phyloP scores from a whole-genome alignment of 1,140 invertebrate genomes.

The Pomacea maculata region DNA sequence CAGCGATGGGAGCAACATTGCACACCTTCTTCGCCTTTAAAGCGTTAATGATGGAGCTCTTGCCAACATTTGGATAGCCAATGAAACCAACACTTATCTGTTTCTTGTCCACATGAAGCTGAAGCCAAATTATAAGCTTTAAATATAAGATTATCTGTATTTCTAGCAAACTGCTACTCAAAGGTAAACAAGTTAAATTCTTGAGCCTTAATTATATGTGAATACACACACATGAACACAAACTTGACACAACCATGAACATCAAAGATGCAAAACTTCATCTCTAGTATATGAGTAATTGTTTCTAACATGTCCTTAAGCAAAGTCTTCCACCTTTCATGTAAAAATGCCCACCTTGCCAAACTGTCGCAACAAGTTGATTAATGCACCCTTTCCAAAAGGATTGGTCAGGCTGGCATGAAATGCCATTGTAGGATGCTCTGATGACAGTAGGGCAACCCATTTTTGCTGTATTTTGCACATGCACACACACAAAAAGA shows the following conservation, averaged over 20 bases:
- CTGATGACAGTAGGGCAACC: conserved; percentile 90
- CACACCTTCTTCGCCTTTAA: conserved; percentile 77
- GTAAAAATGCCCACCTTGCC: conserved; percentile 74
- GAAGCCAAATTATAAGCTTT: conserved; percentile 15
- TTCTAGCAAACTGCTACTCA: background rate
- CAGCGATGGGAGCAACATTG: conserved; percentile 98
- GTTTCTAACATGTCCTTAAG: background rate
- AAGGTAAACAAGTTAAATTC: no score
- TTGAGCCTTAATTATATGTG: background rate
- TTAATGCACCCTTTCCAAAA: conserved; percentile 97
- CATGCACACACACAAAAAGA: no score
- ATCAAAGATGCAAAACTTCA: background rate
- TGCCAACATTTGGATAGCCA: conserved; percentile 99
- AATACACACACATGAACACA: background rate
- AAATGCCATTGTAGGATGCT: conserved; percentile 98
- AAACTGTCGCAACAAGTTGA: conserved; percentile 96
- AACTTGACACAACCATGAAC: background rate
- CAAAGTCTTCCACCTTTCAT: background rate
- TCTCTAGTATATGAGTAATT: background rate
- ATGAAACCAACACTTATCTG: conserved; percentile 99
- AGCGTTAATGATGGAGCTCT: conserved; percentile 98
- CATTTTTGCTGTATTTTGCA: conserved; percentile 72
- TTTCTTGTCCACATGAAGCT: conserved; percentile 90
- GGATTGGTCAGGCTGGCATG: conserved; percentile 97
- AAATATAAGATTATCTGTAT: background rate